Evolutionary conservation across 2,113 vertebrate genomes (phyloP), one percentile per base, ranked within the genome.

Genomic region (Struthidea cinerea): DNA sequence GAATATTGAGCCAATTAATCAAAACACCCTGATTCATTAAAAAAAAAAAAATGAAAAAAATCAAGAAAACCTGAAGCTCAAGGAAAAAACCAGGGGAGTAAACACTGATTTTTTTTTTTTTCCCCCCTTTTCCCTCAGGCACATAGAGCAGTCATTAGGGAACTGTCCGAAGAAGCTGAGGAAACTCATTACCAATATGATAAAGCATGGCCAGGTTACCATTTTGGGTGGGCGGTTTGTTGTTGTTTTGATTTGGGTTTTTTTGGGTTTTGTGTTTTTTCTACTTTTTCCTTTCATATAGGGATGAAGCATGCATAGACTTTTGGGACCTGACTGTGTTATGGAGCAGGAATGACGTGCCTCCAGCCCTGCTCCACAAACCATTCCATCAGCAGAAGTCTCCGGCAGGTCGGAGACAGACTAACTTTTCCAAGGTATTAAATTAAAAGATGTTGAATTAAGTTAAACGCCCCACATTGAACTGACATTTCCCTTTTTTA

Each of bases 381-480:
- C 96, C 90, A 94, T 97, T 97, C 97, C 97, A 98, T 98, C 98
- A 98, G 96, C 87, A 92, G 73, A 97, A 98, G 95, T 97, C 95
- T 95, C 93, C 78, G 1, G 87, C 94, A 95, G 97, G 98, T 98
- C 89, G 82, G 82, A 96, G 84, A 95, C 53, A 2, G 95, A 98
- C 97, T 95, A 98, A 98, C 97, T 98, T 98, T 97, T 96, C 93
- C 92, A 97, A 98, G 98, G 98, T 98, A 98, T 98, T 98, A 98
- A 98, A 98, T 98, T 97, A 98, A 98, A 98, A 98, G 97, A 98
- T 97, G 98, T 98, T 97, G 97, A 98, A 98, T 98, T 98, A 98
- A 98, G 97, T 98, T 98, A 98, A 98, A 98, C 28, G 87, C 94
- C 97, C 97, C 97, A 97, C 98, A 97, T 90, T 97, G 97, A 98